Conservation (phyloP, 2,797 vertebrate genomes). For the Artibeus jamaicensis region DNA sequence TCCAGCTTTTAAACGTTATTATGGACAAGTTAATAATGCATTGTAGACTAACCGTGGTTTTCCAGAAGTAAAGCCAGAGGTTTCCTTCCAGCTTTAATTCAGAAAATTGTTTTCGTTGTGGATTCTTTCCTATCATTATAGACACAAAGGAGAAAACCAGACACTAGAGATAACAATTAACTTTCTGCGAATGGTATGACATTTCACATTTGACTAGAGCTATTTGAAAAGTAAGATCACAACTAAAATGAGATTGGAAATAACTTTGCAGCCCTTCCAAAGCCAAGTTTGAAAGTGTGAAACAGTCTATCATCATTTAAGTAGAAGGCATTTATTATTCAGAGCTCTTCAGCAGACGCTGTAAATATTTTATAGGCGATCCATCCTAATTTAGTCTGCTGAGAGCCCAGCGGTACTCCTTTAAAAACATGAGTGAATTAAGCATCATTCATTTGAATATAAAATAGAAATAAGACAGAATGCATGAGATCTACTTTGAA, state of each 20-base stretch:
- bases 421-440: neutral
- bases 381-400: neutral
- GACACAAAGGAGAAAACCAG: neutral
- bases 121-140: neutral
- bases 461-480: neutral
- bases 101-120: neutral
- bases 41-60: neutral
- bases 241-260: neutral
- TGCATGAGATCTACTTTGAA: neutral
- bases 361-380: neutral
- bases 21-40: neutral
- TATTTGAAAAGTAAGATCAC: neutral
- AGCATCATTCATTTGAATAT: neutral
- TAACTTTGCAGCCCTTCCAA: neutral
- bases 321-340: neutral
- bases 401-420: neutral
- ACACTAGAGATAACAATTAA: neutral
- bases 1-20: slow-evolving; percentile 27
- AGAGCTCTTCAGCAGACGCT: neutral
- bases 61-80: neutral
- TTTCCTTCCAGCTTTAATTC: slow-evolving; percentile 37
- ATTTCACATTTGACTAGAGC: neutral
- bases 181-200: neutral
- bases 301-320: neutral
- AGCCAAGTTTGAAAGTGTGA: neutral